Percentiles rank a stretch among this genome's conserved stretches.
phyloP scores from a whole-genome alignment of 2,888 invertebrate genomes.

The Caenorhabditis sp. region DNA sequence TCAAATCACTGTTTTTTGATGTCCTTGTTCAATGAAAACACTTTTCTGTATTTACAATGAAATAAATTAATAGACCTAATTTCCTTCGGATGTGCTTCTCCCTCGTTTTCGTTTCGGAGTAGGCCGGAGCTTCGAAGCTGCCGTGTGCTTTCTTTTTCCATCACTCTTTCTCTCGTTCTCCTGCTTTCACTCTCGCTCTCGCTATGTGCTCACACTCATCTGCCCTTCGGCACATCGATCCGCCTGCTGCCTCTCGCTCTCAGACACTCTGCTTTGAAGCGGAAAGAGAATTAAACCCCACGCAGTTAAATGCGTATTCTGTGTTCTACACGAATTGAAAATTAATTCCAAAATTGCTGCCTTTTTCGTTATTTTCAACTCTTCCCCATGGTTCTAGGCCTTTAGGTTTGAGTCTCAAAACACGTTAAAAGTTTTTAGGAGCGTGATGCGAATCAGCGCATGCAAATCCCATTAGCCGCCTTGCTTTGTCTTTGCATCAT shows the following conservation, averaged over 20 bases:
- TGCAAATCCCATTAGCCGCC: slow-evolving; percentile 46
- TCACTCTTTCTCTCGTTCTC: not conserved
- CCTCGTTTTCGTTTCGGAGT: too few relatives aligned
- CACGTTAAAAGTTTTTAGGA: too few relatives aligned
- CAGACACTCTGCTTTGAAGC: slow-evolving; percentile 12
- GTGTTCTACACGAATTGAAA: slow-evolving; percentile 15
- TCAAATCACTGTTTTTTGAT: slow-evolving; percentile 52
- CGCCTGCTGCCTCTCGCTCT: slow-evolving; percentile 4
- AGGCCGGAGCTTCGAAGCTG: too few relatives aligned
- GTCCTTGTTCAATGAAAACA: not conserved
- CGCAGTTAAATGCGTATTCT: slow-evolving; percentile 17
- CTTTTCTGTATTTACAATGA: slow-evolving; percentile 17
- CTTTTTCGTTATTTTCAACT: too few relatives aligned
- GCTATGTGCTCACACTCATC: slow-evolving; percentile 16
- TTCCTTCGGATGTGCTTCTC: too few relatives aligned
- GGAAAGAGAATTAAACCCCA: not conserved
- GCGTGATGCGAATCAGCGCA: slow-evolving; percentile 42
- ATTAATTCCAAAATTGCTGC: slow-evolving; percentile 21
- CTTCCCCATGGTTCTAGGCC: not conserved
- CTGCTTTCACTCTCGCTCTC: too few relatives aligned
- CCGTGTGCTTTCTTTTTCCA: slow-evolving; percentile 1
- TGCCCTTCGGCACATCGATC: slow-evolving; percentile 20
- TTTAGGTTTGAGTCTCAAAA: not conserved
- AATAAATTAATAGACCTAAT: too few relatives aligned
- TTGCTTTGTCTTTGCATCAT: slow-evolving; percentile 9